A percentile compares a stretch with the other conserved stretches of the same genome.
Conservation (phyloP, 2,797 vertebrate species). For the Petrocephalus sullivani region DNA sequence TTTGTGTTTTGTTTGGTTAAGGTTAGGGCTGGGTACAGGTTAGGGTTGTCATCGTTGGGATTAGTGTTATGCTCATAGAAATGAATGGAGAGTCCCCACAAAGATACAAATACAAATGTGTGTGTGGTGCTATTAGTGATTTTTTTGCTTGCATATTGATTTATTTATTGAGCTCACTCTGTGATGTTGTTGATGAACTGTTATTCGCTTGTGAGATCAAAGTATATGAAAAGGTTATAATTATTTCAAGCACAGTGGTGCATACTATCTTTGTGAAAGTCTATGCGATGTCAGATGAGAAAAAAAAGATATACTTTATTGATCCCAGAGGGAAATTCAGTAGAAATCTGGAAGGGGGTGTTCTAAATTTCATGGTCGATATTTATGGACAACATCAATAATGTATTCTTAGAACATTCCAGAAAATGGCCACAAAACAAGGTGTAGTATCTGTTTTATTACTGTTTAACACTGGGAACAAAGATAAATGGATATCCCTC, state of each 20-base stretch:
- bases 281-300: background rate
- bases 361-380: background rate
- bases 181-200: background rate
- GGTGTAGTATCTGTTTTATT: background rate
- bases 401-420: background rate
- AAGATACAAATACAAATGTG: background rate
- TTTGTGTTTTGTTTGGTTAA: background rate
- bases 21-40: no score
- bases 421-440: background rate
- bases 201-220: background rate
- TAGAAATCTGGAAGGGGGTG: background rate
- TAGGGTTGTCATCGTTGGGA: no score
- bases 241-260: background rate
- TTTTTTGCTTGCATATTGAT: background rate
- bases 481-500: background rate
- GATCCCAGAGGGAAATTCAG: background rate
- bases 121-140: background rate
- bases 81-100: no score
- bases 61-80: no score
- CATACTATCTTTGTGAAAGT: background rate
- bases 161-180: background rate
- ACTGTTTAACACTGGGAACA: background rate
- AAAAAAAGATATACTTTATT: background rate
- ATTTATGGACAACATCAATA: background rate
- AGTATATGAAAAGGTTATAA: background rate